A percentile compares a stretch with the other conserved stretches of the same genome.
These are phyloP conservation scores for Acrocephalus kingi DNA, from an alignment of 2,113 vertebrate species.

Conservation along the genomic window DNA sequence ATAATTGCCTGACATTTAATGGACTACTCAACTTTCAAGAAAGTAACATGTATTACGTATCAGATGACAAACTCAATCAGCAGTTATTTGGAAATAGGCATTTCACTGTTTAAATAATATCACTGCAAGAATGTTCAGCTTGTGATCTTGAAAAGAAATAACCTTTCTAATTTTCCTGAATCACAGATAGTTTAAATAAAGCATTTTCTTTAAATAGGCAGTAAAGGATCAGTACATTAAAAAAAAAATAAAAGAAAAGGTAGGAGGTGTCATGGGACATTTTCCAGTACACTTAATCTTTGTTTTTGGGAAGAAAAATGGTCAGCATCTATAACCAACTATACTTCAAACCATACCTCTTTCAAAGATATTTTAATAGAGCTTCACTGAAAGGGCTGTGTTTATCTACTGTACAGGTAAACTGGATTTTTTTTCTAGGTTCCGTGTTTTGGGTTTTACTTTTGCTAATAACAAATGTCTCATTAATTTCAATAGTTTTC, in stretches of 20 bases:
- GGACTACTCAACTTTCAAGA: neutral
- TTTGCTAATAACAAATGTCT: neutral
- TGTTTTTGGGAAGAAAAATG: neutral
- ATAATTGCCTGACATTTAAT: neutral
- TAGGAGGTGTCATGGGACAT: neutral
- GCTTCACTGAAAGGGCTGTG: neutral
- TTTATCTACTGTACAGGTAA: neutral
- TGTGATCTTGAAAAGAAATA: neutral
- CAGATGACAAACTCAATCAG: neutral
- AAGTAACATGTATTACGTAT: rapidly evolving
- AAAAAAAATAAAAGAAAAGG: neutral
- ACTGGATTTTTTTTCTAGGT: neutral
- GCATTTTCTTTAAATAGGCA: neutral
- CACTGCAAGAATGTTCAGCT: neutral
- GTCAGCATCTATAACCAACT: neutral
- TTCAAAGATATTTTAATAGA: neutral
- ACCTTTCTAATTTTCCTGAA: neutral
- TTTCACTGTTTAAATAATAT: neutral
- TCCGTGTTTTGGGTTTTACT: neutral
- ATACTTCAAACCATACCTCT: neutral
- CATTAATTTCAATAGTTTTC: neutral
- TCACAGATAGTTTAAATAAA: neutral
- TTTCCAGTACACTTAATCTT: neutral
- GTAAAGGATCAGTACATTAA: neutral
- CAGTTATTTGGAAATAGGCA: neutral